Conservation (phyloP, 1,140 invertebrate species). For the Drosophila ohnishii region DNA sequence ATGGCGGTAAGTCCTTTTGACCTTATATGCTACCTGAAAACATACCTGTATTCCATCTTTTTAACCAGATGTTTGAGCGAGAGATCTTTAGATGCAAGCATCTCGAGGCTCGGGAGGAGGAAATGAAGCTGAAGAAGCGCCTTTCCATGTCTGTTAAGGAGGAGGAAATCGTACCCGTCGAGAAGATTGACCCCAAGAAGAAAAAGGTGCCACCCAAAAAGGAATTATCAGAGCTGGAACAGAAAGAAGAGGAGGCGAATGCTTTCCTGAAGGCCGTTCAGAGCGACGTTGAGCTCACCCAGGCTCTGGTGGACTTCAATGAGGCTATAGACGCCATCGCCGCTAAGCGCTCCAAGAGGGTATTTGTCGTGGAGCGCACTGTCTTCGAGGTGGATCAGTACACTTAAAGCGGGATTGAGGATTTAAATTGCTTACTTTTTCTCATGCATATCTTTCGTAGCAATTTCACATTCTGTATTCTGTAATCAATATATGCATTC, state of each 20-base stretch:
- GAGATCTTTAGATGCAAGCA: slow-evolving; percentile 94
- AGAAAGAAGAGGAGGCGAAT: slow-evolving; percentile 8
- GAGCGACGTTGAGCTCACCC: slow-evolving; percentile 19
- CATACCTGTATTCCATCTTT: not conserved
- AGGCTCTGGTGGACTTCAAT: slow-evolving; percentile 27
- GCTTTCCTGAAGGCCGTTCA: slow-evolving; percentile 20
- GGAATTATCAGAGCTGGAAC: not conserved
- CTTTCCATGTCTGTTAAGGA: slow-evolving; percentile 39
- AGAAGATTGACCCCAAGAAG: slow-evolving; percentile 19
- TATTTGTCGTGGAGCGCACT: slow-evolving; percentile 16
- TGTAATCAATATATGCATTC: not conserved
- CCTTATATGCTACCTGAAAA: slow-evolving; percentile 41
- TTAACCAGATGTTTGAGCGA: slow-evolving; percentile 90
- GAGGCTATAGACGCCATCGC: not conserved
- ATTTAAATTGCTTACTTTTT: not conserved
- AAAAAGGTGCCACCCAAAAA: slow-evolving; percentile 12
- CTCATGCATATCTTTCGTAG: not conserved
- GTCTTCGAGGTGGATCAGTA: slow-evolving; percentile 17
- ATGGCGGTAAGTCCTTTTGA: slow-evolving; percentile 84
- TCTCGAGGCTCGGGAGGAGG: slow-evolving; percentile 91
- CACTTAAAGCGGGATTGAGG: too few relatives aligned
- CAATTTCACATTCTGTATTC: slow-evolving; percentile 4
- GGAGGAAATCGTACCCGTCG: slow-evolving; percentile 16
- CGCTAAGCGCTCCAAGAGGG: slow-evolving; percentile 17
- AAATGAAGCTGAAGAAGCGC: slow-evolving; percentile 86